Base-by-base conservation (phyloP, 1,140 invertebrate genomes). In the Coptotermes formosanus region DNA sequence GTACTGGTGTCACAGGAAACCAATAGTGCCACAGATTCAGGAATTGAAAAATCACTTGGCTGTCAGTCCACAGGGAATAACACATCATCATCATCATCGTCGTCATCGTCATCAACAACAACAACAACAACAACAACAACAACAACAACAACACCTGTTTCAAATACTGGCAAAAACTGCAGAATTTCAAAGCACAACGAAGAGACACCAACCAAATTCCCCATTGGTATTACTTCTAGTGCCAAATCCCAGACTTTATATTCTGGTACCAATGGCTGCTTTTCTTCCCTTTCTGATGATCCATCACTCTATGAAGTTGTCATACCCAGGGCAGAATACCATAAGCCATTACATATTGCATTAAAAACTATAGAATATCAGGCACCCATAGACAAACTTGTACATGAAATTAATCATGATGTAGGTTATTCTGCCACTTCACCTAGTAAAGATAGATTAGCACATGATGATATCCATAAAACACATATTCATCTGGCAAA, bases 261-360 rank as follows among this genome's bases (percentile, higher is more conserved):
- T 75, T 75, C 64, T 8, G 6, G 64, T 16, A 30, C 6, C 11
- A 75, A 75, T 11, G n/a, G 64, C 9, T 75, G 64, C 8, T 75
- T 75, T 30, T 75, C 64, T n/a, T 75, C 64, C n/a, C 25, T 75
- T 6, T 30, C 64, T 75, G 64, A 75, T 75, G 64, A 75, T 30
- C 64, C 64, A 30, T n/a, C 64, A 75, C 64, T 75, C 7, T 75
- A 75, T 75, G 64, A 75, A 75, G 86, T 84, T 21, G 52, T 84
- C n/a, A 84, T 84, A 11, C 83, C 83, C 21, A 84, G 83, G 45
- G 83, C 83, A 84, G 83, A 84, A 55, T 84, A 84, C 30, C 45
- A 75, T 30, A 75, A 75, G n/a, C 64, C 64, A 25, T 75, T n/a
- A 75, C 64, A n/a, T 30, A 75, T 75, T 30, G 64, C 64, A 30